These are phyloP conservation scores for Gadus macrocephalus DNA, from an alignment of 2,113 vertebrate genomes.

Conservation along the genomic window DNA sequence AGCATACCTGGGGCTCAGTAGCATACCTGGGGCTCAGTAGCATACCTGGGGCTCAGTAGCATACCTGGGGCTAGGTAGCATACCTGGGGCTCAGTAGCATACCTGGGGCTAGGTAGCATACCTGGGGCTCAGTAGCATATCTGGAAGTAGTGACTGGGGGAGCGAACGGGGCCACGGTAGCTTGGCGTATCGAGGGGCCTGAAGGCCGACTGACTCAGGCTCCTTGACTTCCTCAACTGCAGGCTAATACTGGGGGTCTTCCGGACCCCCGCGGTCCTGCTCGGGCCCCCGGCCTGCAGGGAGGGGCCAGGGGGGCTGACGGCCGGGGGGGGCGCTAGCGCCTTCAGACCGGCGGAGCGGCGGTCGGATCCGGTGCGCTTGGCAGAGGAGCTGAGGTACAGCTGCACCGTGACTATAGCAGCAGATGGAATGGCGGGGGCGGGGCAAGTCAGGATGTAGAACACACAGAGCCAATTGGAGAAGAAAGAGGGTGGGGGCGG, in stretches of 20 bases:
- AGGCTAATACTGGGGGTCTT: conserved; percentile 66
- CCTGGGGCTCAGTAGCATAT: conserved; percentile 62
- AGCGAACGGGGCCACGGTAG: conserved; percentile 76
- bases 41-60: neutral
- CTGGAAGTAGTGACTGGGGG: conserved; percentile 79
- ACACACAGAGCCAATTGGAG: conserved; percentile 48
- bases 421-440: conserved; percentile 46
- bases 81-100: neutral
- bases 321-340: conserved; percentile 47
- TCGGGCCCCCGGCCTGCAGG: conserved; percentile 39
- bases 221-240: conserved; percentile 69
- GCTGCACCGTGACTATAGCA: conserved; percentile 75
- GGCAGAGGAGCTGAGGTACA: conserved; percentile 71
- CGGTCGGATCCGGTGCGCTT: conserved; percentile 61
- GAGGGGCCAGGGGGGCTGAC: conserved; percentile 52
- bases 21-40: neutral
- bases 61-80: neutral
- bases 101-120: neutral
- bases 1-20: too few species aligned
- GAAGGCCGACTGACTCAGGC: conserved; percentile 55
- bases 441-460: conserved; percentile 5
- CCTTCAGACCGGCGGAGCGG: conserved; percentile 51
- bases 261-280: conserved; percentile 49
- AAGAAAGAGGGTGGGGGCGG: conserved; percentile 38
- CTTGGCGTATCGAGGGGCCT: conserved; percentile 71